Base-by-base conservation (phyloP, 2,113 vertebrate genomes). In the Physeter macrocephalus region DNA sequence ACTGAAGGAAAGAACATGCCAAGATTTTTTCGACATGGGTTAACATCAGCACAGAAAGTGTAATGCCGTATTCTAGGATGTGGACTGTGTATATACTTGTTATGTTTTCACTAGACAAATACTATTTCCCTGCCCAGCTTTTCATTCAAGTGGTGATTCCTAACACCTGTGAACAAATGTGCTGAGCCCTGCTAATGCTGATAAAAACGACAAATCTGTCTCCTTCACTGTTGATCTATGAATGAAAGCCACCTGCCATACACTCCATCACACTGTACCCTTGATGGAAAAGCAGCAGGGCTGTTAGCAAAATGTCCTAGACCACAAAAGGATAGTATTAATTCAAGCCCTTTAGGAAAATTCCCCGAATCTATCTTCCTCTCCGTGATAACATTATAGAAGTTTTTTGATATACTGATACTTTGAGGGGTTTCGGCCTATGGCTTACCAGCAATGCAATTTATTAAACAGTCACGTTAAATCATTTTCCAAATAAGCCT, bases 241-340 rank as follows among this genome's bases (percentile, higher is more conserved):
- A 66, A 91, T 17, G 31, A 77, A 93, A 88, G 64, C 18, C 0
- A 14, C 0, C 5, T n/a, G 15, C 84, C 57, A 17, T 54, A 61
- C 6, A 25, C 29, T 81, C 78, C 18, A 25, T 69, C 80, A 87
- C 72, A 25, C n/a, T 66, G 23, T 52, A 86, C 54, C 25, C 29
- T 98, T 92, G 87, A 91, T 93, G 66, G 96, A 64, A 97, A 98
- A 85, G 71, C 96, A 97, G 96, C 88, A 85, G 95, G 74, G n/a
- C 69, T 94, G 52, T 85, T 95, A 61, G 52, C 62, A 94, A 87
- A 81, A 85, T 80, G 78, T 95, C 84, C 17, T 67, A 95, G 74
- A 81, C 87, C 64, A 95, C 90, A 85, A 67, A 95, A 88, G 92
- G 90, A 75, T 89, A 92, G 89, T 94, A 92, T 88, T 92, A 95